Conservation (phyloP, 92 coral and sea anemone genomes). For the Galaxea fascicularis region DNA sequence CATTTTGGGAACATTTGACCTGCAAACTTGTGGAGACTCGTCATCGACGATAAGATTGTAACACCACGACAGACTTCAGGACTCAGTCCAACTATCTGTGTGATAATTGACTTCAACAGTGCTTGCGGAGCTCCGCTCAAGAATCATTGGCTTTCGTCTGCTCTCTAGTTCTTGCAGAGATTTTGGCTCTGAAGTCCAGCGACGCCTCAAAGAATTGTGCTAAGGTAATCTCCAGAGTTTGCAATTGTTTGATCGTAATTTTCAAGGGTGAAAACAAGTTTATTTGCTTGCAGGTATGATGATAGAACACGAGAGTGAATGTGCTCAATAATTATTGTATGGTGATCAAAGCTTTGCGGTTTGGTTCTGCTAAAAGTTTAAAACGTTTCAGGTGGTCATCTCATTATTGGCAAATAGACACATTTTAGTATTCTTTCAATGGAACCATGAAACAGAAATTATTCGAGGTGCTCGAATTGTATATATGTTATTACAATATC, state of each 20-base stretch:
- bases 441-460: neutral
- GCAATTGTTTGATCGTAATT: neutral
- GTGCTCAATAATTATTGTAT: neutral
- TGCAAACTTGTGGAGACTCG: neutral
- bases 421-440: neutral
- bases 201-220: constrained; percentile 7
- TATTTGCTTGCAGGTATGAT: constrained; percentile 18
- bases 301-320: neutral
- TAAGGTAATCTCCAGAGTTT: neutral
- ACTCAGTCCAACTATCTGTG: neutral
- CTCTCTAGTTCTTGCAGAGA: constrained; percentile 12
- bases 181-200: neutral
- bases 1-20: constrained; percentile 20
- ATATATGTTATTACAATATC: neutral
- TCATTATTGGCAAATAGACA: neutral
- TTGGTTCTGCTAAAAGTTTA: neutral
- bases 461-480: neutral
- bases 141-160: constrained; percentile 12
- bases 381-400: neutral
- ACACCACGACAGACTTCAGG: constrained; percentile 20
- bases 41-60: neutral
- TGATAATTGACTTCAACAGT: constrained; percentile 8
- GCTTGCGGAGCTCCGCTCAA: neutral
- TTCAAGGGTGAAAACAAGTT: constrained; percentile 20
- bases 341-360: constrained; percentile 1